Conservation (phyloP, 2,888 invertebrate genomes). For the Rhopalosiphum nymphaeae region DNA sequence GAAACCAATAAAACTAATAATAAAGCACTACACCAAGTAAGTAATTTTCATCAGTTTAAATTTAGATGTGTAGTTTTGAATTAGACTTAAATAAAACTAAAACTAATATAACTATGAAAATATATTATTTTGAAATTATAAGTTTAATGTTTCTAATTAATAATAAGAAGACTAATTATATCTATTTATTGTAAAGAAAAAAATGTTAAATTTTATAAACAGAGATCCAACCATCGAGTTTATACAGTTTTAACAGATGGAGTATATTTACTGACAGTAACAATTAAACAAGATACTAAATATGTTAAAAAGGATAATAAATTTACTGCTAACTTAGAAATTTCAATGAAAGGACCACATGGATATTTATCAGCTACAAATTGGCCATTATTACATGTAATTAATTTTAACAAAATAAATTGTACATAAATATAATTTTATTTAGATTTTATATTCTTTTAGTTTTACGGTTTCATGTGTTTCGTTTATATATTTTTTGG, state of each 20-base stretch:
- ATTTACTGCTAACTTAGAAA: constrained; percentile 76
- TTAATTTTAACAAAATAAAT: constrained; percentile 67
- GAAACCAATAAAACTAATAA: constrained; percentile 1
- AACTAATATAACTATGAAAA: background rate
- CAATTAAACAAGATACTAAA: constrained; percentile 70
- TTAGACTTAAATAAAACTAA: background rate
- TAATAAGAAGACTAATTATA: background rate
- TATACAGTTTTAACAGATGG: constrained; percentile 78
- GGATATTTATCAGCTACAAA: constrained; percentile 91
- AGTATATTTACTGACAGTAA: constrained; percentile 77
- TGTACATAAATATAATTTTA: background rate
- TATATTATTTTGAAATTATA: background rate
- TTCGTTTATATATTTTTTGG: constrained; percentile 87
- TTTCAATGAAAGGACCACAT: constrained; percentile 82
- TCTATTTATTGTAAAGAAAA: background rate
- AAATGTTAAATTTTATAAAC: background rate
- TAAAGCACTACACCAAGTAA: constrained; percentile 16
- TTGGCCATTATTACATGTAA: constrained; percentile 87
- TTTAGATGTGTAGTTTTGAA: background rate
- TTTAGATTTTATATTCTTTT: constrained; percentile 63
- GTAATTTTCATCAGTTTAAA: background rate
- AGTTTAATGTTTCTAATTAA: background rate
- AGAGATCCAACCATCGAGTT: constrained; percentile 71
- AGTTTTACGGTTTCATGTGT: constrained; percentile 94
- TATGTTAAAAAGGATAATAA: constrained; percentile 23